phyloP scores from a whole-genome alignment of 2,888 invertebrate species.

The Dichetophora obliterata region DNA sequence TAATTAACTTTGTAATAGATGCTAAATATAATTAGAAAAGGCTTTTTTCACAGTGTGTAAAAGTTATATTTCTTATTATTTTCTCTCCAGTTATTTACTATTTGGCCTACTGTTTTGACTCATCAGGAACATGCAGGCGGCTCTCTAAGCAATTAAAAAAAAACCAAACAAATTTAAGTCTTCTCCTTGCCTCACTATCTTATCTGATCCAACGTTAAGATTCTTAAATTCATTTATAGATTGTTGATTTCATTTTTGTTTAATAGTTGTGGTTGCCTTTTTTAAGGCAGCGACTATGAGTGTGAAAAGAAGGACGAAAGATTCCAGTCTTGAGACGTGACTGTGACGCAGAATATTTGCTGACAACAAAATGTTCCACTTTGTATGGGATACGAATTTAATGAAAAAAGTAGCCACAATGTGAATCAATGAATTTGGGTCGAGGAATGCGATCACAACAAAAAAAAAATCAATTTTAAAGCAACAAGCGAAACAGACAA shows the following conservation, averaged over 20 bases:
- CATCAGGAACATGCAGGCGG: background rate
- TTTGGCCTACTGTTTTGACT: background rate
- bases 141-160: background rate
- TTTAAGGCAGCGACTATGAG: background rate
- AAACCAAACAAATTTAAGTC: background rate
- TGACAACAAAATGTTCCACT: slow-evolving; percentile 2
- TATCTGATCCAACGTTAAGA: slow-evolving; percentile 32
- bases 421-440: slow-evolving; percentile 38
- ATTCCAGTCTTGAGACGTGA: slow-evolving; percentile 21
- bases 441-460: slow-evolving; percentile 13
- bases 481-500: slow-evolving; percentile 45
- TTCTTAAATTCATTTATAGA: background rate
- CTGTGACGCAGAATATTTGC: slow-evolving; percentile 14
- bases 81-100: too few relatives aligned
- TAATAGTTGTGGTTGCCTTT: background rate
- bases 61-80: too few relatives aligned
- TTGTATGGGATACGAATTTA: background rate
- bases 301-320: slow-evolving; percentile 39
- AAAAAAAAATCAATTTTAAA: slow-evolving; percentile 35
- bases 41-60: too few relatives aligned
- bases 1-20: too few relatives aligned
- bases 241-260: background rate
- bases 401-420: slow-evolving; percentile 19
- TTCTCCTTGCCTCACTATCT: background rate
- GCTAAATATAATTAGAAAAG: too few relatives aligned